phyloP scores from a whole-genome alignment of 2,113 vertebrate genomes.

The Arothron firmamentum region DNA sequence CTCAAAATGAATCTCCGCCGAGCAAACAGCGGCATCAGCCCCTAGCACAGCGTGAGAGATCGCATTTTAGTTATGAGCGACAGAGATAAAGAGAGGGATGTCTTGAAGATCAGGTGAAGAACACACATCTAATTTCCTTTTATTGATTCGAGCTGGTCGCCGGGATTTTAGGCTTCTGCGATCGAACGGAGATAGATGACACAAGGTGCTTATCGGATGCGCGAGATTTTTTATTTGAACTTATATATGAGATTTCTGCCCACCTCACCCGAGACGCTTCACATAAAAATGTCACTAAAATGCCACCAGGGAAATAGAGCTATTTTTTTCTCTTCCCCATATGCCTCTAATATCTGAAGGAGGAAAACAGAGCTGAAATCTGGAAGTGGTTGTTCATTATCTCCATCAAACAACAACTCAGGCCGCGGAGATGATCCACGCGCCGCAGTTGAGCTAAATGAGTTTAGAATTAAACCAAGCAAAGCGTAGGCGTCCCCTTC shows the following conservation, averaged over 20 bases:
- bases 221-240: constrained; percentile 51
- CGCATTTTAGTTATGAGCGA: constrained; percentile 27
- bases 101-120: constrained; percentile 45
- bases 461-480: constrained; percentile 15
- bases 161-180: constrained; percentile 47
- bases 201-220: constrained; percentile 38
- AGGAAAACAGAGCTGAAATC: constrained; percentile 47
- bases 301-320: constrained; percentile 72
- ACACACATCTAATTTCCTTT: constrained; percentile 50
- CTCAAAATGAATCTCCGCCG: constrained; percentile 27
- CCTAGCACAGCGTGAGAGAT: constrained; percentile 5
- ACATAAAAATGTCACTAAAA: constrained; percentile 79
- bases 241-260: constrained; percentile 57
- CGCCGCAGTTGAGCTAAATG: constrained; percentile 16
- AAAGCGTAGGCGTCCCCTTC: constrained; percentile 16
- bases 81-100: neutral
- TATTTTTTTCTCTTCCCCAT: constrained; percentile 56
- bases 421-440: constrained; percentile 13
- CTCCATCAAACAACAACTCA: constrained; percentile 56
- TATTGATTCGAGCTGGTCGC: constrained; percentile 49
- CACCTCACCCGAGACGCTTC: constrained; percentile 62
- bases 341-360: constrained; percentile 51
- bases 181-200: constrained; percentile 59
- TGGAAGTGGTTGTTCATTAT: constrained; percentile 68
- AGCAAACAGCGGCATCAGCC: constrained; percentile 17